Evolutionary conservation across 2,888 invertebrate genomes (phyloP).

Genomic region (Kuschelorhynchus macadamiae): DNA sequence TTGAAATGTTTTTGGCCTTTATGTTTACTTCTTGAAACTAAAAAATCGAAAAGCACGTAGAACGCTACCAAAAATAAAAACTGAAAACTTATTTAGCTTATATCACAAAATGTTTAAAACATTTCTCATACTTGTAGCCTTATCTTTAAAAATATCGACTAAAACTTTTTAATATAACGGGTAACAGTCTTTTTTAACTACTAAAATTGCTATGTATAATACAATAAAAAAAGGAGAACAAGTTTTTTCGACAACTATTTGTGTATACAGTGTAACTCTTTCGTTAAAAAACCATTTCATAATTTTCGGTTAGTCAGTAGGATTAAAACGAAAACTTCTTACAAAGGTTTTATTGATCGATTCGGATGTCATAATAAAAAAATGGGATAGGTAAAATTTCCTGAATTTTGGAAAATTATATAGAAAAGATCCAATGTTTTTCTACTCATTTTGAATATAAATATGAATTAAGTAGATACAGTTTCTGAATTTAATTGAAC

Average conservation of each 20-base stretch:
- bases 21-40: conserved; percentile 9
- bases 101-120: conserved; percentile 70
- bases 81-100: conserved; percentile 60
- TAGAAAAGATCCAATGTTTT: too few species aligned
- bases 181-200: conserved; percentile 70
- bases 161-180: conserved; percentile 61
- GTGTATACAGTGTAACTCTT: neutral
- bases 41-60: conserved; percentile 61
- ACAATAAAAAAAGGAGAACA: conserved; percentile 35
- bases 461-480: too few species aligned
- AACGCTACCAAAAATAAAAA: conserved; percentile 59
- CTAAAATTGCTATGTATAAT: conserved; percentile 57
- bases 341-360: too few species aligned
- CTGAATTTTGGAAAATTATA: too few species aligned
- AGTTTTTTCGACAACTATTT: conserved; percentile 12
- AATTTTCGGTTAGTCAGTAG: neutral
- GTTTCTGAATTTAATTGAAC: too few species aligned
- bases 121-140: conserved; percentile 64
- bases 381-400: too few species aligned
- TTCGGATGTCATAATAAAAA: too few species aligned
- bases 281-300: too few species aligned
- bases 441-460: too few species aligned
- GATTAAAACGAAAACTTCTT: too few species aligned
- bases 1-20: conserved; percentile 62
- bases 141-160: conserved; percentile 59